Evolutionary conservation across 2,888 invertebrate species (phyloP).

Genomic region (Lacanobia oleracea): DNA sequence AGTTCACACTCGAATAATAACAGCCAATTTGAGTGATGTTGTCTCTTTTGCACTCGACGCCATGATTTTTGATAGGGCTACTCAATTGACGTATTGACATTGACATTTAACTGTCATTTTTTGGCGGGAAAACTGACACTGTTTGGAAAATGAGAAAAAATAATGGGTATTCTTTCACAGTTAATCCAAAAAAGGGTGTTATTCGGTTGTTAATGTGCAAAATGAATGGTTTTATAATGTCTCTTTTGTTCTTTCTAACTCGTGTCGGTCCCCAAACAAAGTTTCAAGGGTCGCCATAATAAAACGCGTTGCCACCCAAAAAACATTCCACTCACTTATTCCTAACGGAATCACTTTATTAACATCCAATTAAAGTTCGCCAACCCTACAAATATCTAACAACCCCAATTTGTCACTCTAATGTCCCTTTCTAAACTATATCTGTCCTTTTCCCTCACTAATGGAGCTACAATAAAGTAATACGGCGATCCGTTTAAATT

Average conservation of each 20-base stretch:
- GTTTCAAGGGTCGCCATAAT: slow-evolving; percentile 28
- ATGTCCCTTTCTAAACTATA: slow-evolving; percentile 68
- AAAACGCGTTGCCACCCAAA: slow-evolving; percentile 38
- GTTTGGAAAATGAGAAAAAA: not conserved
- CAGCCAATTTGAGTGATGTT: slow-evolving; percentile 35
- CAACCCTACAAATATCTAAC: slow-evolving; percentile 69
- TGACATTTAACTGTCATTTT: slow-evolving; percentile 23
- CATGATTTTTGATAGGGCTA: slow-evolving; percentile 20
- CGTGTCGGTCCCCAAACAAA: slow-evolving; percentile 4
- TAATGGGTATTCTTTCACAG: too few relatives aligned
- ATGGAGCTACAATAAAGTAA: slow-evolving; percentile 90
- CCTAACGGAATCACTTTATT: slow-evolving; percentile 66
- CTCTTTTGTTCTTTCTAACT: slow-evolving; percentile 9
- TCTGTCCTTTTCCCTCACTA: slow-evolving; percentile 81
- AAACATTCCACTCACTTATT: slow-evolving; percentile 53
- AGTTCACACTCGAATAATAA: slow-evolving; percentile 37
- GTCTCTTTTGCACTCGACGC: slow-evolving; percentile 42
- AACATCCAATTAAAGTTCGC: slow-evolving; percentile 66
- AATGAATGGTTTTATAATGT: not conserved
- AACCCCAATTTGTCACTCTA: slow-evolving; percentile 80
- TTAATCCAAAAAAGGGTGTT: not conserved
- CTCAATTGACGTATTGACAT: slow-evolving; percentile 15
- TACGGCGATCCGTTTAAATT: slow-evolving; percentile 89
- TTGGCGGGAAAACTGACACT: not conserved
- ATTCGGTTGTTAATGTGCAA: not conserved